Conservation (phyloP, 1,140 invertebrate genomes). For the Heterodera schachtii region DNA sequence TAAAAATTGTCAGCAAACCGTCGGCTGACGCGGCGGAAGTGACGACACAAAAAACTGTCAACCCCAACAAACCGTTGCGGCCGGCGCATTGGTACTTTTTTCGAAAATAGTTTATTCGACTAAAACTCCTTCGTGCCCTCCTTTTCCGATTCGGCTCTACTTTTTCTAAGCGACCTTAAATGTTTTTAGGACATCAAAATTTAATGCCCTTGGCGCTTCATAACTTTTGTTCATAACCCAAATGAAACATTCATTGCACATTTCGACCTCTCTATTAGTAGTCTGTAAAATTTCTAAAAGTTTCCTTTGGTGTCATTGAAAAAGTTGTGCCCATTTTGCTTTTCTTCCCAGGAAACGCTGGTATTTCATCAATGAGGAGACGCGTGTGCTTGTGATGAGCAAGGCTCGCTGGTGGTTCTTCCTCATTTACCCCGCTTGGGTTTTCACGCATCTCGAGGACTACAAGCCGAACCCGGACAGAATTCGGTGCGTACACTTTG, state of each 20-base stretch:
- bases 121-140: no score
- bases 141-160: no score
- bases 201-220: no score
- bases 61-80: neutral
- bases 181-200: no score
- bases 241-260: neutral
- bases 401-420: neutral
- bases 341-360: conserved; percentile 15
- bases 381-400: neutral
- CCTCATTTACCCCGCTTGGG: conserved; percentile 26
- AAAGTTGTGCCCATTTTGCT: no score
- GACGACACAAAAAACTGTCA: neutral
- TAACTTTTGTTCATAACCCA: no score
- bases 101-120: no score
- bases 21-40: neutral
- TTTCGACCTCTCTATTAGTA: no score
- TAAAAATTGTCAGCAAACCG: neutral
- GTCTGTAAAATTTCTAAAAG: neutral
- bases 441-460: conserved; percentile 22
- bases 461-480: conserved; percentile 24
- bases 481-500: neutral
- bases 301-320: neutral
- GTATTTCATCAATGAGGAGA: conserved; percentile 8
- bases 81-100: neutral
- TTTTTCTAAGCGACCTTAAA: no score